Evolutionary conservation across 2,888 invertebrate genomes (phyloP), one percentile per base, ranked within the genome.

Genomic region (Philereme vetulata): DNA sequence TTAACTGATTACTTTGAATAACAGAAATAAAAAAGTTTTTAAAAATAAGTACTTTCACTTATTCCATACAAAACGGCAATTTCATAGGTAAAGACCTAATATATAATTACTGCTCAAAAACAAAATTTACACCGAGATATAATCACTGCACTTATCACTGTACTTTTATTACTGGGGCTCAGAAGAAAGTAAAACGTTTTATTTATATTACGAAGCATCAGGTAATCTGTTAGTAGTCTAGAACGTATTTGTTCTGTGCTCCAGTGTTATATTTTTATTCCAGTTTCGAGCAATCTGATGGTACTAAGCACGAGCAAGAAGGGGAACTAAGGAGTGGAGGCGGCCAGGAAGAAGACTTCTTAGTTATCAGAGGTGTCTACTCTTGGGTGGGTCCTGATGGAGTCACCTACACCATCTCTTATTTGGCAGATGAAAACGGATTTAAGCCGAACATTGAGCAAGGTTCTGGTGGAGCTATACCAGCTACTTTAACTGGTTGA

Each of bases 361-460:
- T 88, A 3, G 79, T 77, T 3, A 83, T 92, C 3, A 77, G 75
- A 53, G 93, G 93, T 4, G 75, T 70, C 38, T 90, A 72, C 77
- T 70, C 77, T 3, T 92, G 88, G 82, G 78, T 82, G 1, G 87
- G 82, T 8, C 86, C 87, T 10, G 88, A 90, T 62, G 90, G 89
- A n/a, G 78, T 84, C 47, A 81, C 78, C 8, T 90, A 93, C 75
- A 84, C 80, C 40, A 76, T 93, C 8, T 78, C 70, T 42, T 93
- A 92, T 78, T 73, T 78, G 0, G 93, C 93, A 42, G 93, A 93
- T 66, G 90, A 93, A 61, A 85, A 89, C 60, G 93, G 93, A 7
- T 93, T 80, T 79, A 81, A 85, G 58, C 88, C 92, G 0, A 54
- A 65, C 11, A 70, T 77, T 7, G 91, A 76, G 38, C 72, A 78